A percentile compares a stretch with the other conserved stretches of the same genome.
Evolutionary conservation across 2,113 vertebrate species (phyloP).

Genomic region (Todiramphus saurophagus): DNA sequence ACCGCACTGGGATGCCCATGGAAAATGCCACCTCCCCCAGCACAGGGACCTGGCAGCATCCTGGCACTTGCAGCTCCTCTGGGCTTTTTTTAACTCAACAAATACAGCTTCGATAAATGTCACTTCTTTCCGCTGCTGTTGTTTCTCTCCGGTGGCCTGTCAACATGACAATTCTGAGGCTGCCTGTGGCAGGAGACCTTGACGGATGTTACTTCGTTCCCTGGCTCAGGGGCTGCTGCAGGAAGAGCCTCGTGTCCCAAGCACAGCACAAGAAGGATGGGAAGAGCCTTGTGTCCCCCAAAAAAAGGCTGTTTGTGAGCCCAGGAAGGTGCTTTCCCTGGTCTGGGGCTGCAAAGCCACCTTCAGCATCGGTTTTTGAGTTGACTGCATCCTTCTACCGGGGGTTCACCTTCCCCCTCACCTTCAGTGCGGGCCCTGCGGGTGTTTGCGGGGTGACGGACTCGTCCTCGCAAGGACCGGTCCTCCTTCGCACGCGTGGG

Average conservation of each 20-base stretch:
- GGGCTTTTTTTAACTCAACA: neutral
- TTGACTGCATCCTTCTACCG: neutral
- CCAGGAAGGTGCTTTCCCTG: neutral
- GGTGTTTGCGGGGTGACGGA: neutral
- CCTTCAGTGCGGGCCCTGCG: too few species aligned
- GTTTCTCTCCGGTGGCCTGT: neutral
- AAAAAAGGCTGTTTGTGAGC: neutral
- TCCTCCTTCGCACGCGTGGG: neutral
- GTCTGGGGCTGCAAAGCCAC: neutral
- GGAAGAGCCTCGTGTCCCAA: neutral
- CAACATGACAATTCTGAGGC: rapidly evolving
- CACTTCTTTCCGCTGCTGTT: neutral
- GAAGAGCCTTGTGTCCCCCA: neutral
- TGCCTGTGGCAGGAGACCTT: neutral
- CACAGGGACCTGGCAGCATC: neutral
- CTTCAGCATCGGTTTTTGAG: neutral
- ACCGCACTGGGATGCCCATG: rapidly evolving
- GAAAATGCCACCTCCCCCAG: neutral
- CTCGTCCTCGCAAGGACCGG: rapidly evolving
- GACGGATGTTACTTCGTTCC: neutral
- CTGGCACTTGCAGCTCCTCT: neutral
- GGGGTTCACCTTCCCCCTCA: neutral
- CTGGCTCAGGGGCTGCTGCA: neutral
- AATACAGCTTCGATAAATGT: neutral
- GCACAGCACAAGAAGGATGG: neutral